These are phyloP conservation scores for Hypanus sabinus DNA, from an alignment of 2,113 vertebrate genomes.

Conservation along the genomic window DNA sequence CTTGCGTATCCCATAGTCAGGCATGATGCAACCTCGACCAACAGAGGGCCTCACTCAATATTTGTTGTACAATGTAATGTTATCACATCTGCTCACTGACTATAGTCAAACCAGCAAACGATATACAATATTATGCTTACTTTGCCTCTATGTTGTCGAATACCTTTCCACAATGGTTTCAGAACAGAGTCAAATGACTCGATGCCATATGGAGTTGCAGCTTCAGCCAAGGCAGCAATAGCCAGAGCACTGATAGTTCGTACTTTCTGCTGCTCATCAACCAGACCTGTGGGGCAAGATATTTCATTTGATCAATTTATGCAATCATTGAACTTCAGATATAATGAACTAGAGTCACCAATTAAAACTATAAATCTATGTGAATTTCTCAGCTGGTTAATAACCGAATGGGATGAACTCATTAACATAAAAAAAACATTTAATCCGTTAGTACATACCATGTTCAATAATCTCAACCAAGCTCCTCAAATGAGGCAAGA, in stretches of 20 bases:
- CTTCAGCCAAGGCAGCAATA: conserved; percentile 92
- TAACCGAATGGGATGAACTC: neutral
- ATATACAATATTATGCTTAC: conserved; percentile 48
- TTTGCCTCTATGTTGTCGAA: conserved; percentile 97
- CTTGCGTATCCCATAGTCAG: no score
- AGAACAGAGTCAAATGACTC: conserved; percentile 97
- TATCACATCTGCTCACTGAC: neutral
- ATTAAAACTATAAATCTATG: neutral
- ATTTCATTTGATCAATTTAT: neutral
- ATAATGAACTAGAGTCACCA: neutral
- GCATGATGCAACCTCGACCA: no score
- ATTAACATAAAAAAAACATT: no score
- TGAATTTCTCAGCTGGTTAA: neutral
- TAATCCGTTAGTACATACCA: conserved; percentile 61
- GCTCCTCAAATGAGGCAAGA: conserved; percentile 92
- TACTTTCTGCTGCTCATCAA: conserved; percentile 98
- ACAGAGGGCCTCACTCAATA: no score
- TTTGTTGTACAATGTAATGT: neutral
- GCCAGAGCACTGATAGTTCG: conserved; percentile 96
- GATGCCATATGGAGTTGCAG: conserved; percentile 93
- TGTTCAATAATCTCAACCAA: conserved; percentile 98
- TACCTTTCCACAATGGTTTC: conserved; percentile 97
- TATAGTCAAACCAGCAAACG: neutral
- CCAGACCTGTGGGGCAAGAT: conserved; percentile 68
- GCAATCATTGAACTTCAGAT: neutral